phyloP scores from a whole-genome alignment of 2,888 invertebrate species.

The Sarcophaga caerulescens region DNA sequence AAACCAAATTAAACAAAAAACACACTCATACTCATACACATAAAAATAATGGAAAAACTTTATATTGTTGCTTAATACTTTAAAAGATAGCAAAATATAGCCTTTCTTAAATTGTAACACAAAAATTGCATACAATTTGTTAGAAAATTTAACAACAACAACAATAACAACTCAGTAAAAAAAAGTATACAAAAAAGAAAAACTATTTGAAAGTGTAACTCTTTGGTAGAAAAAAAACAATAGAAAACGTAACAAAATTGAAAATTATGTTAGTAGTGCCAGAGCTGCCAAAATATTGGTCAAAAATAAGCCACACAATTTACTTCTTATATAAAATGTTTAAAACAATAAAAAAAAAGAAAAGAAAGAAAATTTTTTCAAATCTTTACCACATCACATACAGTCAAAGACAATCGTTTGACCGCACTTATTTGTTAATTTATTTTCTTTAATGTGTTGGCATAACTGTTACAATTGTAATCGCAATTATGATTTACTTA shows the following conservation, averaged over 20 bases:
- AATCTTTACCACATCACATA: too few species aligned
- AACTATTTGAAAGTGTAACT: constrained; percentile 12
- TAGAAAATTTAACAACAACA: background rate
- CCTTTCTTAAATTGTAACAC: constrained; percentile 51
- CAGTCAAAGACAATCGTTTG: too few species aligned
- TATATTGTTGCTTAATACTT: constrained; percentile 37
- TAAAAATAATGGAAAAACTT: background rate
- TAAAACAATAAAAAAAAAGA: background rate
- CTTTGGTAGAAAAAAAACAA: background rate
- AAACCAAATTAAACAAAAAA: background rate
- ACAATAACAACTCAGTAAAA: too few species aligned
- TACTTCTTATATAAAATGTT: too few species aligned
- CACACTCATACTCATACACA: too few species aligned
- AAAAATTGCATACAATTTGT: constrained; percentile 47
- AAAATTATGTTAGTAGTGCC: constrained; percentile 21
- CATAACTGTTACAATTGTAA: too few species aligned
- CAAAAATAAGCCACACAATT: too few species aligned
- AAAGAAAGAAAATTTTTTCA: too few species aligned
- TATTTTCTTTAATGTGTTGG: too few species aligned
- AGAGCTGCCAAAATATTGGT: background rate
- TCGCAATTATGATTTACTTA: too few species aligned
- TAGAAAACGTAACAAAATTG: background rate
- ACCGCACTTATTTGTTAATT: too few species aligned
- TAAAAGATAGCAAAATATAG: constrained; percentile 50
- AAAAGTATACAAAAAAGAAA: too few species aligned